phyloP scores from a whole-genome alignment of 2,113 vertebrate species.

The Microtus ochrogaster region DNA sequence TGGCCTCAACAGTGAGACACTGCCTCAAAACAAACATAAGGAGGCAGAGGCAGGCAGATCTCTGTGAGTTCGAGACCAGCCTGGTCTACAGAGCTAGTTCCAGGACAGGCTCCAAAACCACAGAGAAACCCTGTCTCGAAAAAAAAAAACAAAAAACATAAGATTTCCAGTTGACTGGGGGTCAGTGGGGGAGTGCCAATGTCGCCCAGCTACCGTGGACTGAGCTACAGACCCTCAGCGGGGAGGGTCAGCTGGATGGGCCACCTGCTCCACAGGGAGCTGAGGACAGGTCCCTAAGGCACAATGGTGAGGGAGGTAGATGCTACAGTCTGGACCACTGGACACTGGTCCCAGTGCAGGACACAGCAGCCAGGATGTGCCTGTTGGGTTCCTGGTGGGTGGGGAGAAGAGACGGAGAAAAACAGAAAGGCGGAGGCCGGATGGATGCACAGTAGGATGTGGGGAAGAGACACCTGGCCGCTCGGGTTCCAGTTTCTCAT shows the following conservation, averaged over 20 bases:
- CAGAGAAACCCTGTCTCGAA: too few relatives aligned
- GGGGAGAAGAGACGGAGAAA: background rate
- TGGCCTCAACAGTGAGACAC: background rate
- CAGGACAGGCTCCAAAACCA: too few relatives aligned
- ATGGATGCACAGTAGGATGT: background rate
- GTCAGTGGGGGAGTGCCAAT: background rate
- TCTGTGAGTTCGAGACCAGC: too few relatives aligned
- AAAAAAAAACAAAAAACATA: too few relatives aligned
- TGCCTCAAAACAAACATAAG: background rate
- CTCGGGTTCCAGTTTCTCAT: background rate
- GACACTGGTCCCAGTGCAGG: background rate
- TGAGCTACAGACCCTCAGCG: too few relatives aligned
- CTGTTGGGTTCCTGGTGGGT: background rate
- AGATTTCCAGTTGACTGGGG: background rate
- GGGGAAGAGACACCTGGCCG: background rate
- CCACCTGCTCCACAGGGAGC: background rate
- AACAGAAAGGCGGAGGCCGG: background rate
- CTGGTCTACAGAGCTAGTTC: too few relatives aligned
- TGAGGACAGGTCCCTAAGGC: conserved; percentile 60
- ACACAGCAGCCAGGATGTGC: background rate
- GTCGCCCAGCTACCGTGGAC: background rate
- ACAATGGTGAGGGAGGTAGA: conserved; percentile 10
- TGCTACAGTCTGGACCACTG: background rate
- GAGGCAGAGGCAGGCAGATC: too few relatives aligned
- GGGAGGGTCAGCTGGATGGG: background rate